Evolutionary conservation across 2,888 invertebrate species (phyloP).

Genomic region (Noctua pronuba): DNA sequence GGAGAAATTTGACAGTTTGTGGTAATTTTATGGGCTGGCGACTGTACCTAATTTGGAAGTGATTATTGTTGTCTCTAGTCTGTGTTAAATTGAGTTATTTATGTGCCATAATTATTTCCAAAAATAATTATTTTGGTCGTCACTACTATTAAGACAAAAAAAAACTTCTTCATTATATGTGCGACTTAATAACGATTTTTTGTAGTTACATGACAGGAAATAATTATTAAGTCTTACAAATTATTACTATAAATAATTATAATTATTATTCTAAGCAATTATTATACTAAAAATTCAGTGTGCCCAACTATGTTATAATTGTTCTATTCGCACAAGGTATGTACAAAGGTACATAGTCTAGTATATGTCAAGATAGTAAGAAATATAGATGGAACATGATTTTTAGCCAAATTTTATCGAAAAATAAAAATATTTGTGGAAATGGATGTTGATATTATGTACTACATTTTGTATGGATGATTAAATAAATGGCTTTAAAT

Average conservation of each 20-base stretch:
- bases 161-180: slow-evolving; percentile 4
- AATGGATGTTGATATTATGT: slow-evolving; percentile 65
- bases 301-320: slow-evolving; percentile 59
- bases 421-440: slow-evolving; percentile 65
- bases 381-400: slow-evolving; percentile 58
- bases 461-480: slow-evolving; percentile 78
- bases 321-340: slow-evolving; percentile 64
- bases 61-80: background rate
- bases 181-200: background rate
- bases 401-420: slow-evolving; percentile 76
- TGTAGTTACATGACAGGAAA: background rate
- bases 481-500: slow-evolving; percentile 81
- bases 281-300: slow-evolving; percentile 36
- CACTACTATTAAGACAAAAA: slow-evolving; percentile 3
- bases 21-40: too few species aligned
- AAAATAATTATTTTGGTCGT: background rate
- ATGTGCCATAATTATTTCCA: slow-evolving; percentile 1
- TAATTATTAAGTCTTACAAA: slow-evolving; percentile 25
- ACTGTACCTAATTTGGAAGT: too few species aligned
- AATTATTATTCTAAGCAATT: slow-evolving; percentile 39
- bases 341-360: slow-evolving; percentile 39
- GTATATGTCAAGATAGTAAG: slow-evolving; percentile 47
- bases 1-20: too few species aligned
- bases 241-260: slow-evolving; percentile 43
- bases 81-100: background rate